These are phyloP conservation scores for Amblyopsis hoosieri DNA, from an alignment of 2,797 vertebrate species.

Conservation along the genomic window DNA sequence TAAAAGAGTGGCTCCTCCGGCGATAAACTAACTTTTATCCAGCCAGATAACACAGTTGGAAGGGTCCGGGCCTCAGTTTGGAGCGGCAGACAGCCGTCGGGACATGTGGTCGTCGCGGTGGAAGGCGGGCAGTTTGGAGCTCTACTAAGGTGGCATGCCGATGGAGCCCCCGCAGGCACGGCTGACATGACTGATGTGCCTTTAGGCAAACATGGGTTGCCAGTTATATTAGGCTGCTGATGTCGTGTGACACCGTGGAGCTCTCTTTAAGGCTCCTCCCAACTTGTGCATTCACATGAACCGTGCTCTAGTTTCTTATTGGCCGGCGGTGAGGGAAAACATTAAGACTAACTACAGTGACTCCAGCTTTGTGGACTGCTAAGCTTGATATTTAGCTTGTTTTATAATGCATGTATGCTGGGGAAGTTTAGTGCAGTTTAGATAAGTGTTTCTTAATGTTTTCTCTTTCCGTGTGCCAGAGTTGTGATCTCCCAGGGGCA, in stretches of 20 bases:
- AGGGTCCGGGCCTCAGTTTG: conserved; percentile 23
- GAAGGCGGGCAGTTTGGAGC: conserved; percentile 26
- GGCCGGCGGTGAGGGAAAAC: too few species aligned
- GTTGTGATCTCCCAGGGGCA: conserved; percentile 42
- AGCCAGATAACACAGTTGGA: conserved; percentile 32
- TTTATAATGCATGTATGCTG: too few species aligned
- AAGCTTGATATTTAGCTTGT: too few species aligned
- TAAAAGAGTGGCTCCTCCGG: conserved; percentile 30
- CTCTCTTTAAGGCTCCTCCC: too few species aligned
- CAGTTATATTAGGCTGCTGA: too few species aligned
- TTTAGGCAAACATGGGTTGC: conserved; percentile 4
- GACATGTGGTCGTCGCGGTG: conserved; percentile 31
- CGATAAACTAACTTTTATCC: conserved; percentile 40
- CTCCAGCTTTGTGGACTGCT: too few species aligned
- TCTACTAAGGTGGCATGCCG: conserved; percentile 11
- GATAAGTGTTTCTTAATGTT: conserved; percentile 23
- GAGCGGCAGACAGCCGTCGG: conserved; percentile 17
- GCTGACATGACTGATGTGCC: conserved; percentile 12
- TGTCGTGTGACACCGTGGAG: too few species aligned
- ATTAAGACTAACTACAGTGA: too few species aligned
- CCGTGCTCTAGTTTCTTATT: too few species aligned
- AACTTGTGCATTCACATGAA: too few species aligned
- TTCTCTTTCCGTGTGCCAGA: conserved; percentile 37
- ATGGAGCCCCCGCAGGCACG: conserved; percentile 8
- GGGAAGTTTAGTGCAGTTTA: not conserved